A percentile compares a stretch with the other conserved stretches of the same genome.
Conservation (phyloP, 2,888 invertebrate species). For the Steromphala cineraria region DNA sequence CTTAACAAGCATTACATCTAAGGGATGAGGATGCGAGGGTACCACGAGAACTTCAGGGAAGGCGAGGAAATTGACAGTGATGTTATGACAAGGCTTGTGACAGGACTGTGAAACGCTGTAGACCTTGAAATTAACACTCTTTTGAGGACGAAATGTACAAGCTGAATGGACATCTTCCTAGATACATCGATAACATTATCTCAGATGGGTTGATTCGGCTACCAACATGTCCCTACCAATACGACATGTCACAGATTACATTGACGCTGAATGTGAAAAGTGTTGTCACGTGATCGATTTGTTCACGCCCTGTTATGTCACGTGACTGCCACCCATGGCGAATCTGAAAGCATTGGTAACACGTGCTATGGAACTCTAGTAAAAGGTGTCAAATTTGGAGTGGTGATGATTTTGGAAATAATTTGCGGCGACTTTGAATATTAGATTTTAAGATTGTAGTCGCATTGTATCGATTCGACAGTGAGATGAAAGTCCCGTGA, state of each 20-base stretch:
- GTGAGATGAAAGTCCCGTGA: too few species aligned
- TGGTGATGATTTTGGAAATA: background rate
- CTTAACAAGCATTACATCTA: too few species aligned
- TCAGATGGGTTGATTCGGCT: background rate
- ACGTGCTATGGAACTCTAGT: background rate
- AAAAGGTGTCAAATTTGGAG: background rate
- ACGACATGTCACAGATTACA: background rate
- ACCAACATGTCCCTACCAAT: background rate
- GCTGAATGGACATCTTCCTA: background rate
- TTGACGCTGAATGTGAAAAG: background rate
- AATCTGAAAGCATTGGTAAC: background rate
- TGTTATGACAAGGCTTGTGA: background rate
- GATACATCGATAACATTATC: constrained; percentile 7
- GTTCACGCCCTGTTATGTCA: background rate
- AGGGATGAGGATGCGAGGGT: background rate
- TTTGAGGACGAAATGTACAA: constrained; percentile 10
- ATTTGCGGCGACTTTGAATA: too few species aligned
- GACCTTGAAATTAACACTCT: constrained; percentile 17
- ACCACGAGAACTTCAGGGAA: background rate
- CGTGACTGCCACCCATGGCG: constrained; percentile 4
- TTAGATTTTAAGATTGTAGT: too few species aligned
- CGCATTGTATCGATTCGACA: too few species aligned
- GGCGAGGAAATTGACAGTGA: constrained; percentile 14
- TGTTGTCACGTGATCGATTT: constrained; percentile 13
- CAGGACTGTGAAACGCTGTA: background rate